These are phyloP conservation scores for Saguinus imperator DNA, from an alignment of 2,113 vertebrate species.

Conservation along the genomic window DNA sequence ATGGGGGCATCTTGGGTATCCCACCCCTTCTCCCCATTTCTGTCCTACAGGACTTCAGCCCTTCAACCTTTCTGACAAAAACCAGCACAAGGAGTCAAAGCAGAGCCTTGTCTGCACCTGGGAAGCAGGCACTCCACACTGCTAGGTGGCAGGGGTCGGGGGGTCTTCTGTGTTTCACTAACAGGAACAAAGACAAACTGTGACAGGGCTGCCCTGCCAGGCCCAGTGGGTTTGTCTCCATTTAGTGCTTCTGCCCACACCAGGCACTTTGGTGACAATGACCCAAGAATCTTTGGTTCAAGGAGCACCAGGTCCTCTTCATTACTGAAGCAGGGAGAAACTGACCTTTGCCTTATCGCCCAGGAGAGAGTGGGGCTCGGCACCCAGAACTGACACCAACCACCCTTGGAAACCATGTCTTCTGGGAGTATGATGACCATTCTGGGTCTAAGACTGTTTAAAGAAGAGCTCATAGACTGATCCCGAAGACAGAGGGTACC, in stretches of 20 bases:
- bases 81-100: conserved; percentile 18
- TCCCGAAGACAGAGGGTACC: not conserved
- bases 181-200: not conserved
- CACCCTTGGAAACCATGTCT: not conserved
- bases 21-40: conserved; percentile 35
- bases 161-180: not conserved
- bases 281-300: not conserved
- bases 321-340: not conserved
- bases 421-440: not conserved
- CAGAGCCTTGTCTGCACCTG: not conserved
- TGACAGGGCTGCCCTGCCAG: not conserved
- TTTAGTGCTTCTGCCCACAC: not conserved
- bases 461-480: not conserved
- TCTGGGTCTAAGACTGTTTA: not conserved
- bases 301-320: not conserved
- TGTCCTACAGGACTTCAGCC: conserved; percentile 43
- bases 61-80: conserved; percentile 64
- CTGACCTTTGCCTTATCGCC: not conserved
- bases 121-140: not conserved
- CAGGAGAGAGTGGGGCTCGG: not conserved
- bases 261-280: not conserved
- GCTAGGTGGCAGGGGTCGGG: accelerated
- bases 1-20: not conserved
- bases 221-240: not conserved
- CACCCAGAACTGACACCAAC: not conserved